Evolutionary conservation across 2,113 vertebrate species (phyloP), one percentile per base, ranked within the genome.

Genomic region (Caranx ignobilis): DNA sequence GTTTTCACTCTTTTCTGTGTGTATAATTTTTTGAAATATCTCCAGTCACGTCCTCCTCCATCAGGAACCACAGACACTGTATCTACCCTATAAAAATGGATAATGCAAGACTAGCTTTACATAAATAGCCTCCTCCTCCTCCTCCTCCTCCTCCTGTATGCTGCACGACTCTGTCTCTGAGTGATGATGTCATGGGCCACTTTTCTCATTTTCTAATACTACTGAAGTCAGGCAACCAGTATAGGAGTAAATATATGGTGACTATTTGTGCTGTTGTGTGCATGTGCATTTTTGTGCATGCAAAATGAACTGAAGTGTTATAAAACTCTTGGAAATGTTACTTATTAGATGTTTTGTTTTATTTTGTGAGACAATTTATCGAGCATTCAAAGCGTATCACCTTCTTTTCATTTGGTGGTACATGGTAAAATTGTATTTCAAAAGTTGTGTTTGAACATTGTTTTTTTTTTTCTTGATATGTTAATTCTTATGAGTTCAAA

Each of bases 161-260:
- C 81, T 91, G 86, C 50, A 71, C 34, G 77, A 72, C 76, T 71
- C 56, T n/a, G 57, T 70, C 47, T 82, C 60, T 11, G 52, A 77
- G 34, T 60, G 48, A 84, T 72, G 63, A 69, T 4, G 7, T 71
- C 61, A 52, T 69, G 55, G 8, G 68, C 57, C 77, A 82, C 55
- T 67, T 79, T 73, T 86, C 61, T 88, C 71, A 83, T 88, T 88
- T 90, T 95, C 59, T 87, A 90, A 94, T 95, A 96, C 95, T 96
- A 96, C 95, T 96, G 95, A 96, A 94, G 84, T 86, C 87, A 92
- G 90, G 84, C 87, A 91, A 93, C 88, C 90, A 90, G 90, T 90
- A 89, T 81, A 85, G 79, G 84, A 91, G 90, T 81, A 90, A 87
- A 82, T 88, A 81, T 92, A 87, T 90, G 68, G 89, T 88, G 91